Conservation (phyloP, 2,888 invertebrate genomes). For the Amphipyra berbera region DNA sequence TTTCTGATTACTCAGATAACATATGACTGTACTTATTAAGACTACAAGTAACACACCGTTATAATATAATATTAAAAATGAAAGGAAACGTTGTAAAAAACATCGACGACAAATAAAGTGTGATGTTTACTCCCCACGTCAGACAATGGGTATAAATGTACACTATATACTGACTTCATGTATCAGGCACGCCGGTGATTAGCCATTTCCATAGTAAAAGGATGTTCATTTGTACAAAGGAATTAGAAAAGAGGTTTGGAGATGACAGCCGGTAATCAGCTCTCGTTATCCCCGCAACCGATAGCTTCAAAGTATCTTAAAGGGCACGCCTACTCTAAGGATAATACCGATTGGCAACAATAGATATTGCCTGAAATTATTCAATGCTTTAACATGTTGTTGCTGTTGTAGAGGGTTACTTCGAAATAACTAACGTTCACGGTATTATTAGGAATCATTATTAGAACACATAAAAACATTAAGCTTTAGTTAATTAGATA, state of each 20-base stretch:
- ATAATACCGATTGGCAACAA: slow-evolving; percentile 3
- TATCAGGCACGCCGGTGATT: slow-evolving; percentile 54
- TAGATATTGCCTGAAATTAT: slow-evolving; percentile 15
- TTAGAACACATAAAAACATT: no score
- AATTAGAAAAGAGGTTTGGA: slow-evolving; percentile 32
- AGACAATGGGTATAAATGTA: slow-evolving; percentile 24
- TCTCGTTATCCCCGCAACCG: slow-evolving; percentile 23
- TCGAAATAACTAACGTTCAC: no score
- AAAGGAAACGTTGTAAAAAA: slow-evolving; percentile 31
- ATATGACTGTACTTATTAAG: slow-evolving; percentile 26
- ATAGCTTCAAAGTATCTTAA: slow-evolving; percentile 18
- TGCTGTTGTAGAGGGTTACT: not conserved
- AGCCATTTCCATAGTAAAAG: slow-evolving; percentile 43
- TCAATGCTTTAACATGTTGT: not conserved
- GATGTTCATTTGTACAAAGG: slow-evolving; percentile 52
- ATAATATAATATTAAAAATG: slow-evolving; percentile 22
- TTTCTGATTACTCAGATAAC: slow-evolving; percentile 12
- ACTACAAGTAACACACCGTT: slow-evolving; percentile 24
- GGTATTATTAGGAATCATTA: no score
- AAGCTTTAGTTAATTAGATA: no score
- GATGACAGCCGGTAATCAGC: slow-evolving; percentile 1
- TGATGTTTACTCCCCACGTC: slow-evolving; percentile 29
- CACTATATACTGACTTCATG: slow-evolving; percentile 21
- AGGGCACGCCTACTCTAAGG: slow-evolving; percentile 30
- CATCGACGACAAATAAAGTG: slow-evolving; percentile 24